Evolutionary conservation across 2,797 vertebrate species (phyloP), one percentile per base, ranked within the genome.

Genomic region (Chiroxiphia lanceolata): DNA sequence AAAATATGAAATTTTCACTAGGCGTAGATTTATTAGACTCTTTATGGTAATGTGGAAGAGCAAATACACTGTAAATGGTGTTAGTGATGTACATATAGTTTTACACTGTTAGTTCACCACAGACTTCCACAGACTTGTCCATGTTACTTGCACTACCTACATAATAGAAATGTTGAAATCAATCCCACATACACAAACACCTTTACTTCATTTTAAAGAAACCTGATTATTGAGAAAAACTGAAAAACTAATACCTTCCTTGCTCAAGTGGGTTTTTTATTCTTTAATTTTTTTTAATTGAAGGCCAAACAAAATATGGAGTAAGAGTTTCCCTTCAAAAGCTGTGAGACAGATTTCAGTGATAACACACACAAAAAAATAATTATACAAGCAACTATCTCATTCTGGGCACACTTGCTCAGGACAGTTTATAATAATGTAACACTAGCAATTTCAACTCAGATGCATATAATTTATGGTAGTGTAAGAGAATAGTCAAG

Each of bases 1-100:
- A 88, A 94, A 96, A 93, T 69, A 89, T 4, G 36, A 95, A 85
- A 68, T 95, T 94, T 94, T 91, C 92, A 78, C 78, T 85, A 79
- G 56, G 44, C 91, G 74, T 90, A 94, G 47, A 94, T 86, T 90
- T 95, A 95, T 87, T 92, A 64, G 54, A 72, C 47, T 91, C 53
- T 86, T 93, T 84, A 93, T 70, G 47, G 65, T 83, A 76, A 71
- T 8, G 15, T 81, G 83, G 70, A 93, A 91, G 72, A 88, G 56
- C 47, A 94, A 96, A 96, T 60, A 72, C 18, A 33, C 76, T 91
- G 9, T 64, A 83, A 95, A 83, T 31, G 42, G 60, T 81, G 67
- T 69, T 72, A 90, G 72, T 83, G 85, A 91, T 76, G 38, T 47
- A 83, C 61, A 44, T 17, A 68, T 0, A 57, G 29, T 67, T 88